Base-by-base conservation (phyloP, 2,888 invertebrate species). In the Melinaea marsaeus region DNA sequence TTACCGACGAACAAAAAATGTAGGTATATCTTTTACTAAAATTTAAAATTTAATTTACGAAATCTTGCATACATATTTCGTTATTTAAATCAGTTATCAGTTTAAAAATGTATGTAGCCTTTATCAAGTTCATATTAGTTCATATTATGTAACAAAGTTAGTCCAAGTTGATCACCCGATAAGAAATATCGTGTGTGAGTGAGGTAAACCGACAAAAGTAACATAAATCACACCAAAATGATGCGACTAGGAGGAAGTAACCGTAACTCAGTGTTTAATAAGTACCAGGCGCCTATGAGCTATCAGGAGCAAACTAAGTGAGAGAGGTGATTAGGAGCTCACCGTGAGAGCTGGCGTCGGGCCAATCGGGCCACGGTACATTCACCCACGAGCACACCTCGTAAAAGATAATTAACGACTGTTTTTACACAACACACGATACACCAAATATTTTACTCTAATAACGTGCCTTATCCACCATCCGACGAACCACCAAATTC, bases 361-460 rank as follows among this genome's bases (percentile, higher is more conserved):
- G 87, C 90, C 90, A 90, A 89, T 77, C 88, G 80, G 88, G 90
- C 80, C 90, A 88, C 78, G 80, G 89, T 85, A 81, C 90, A 85
- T 90, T 90, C 87, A 90, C 88, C 88, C 81, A 76, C 70, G 80
- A 76, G 72, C 75, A 74, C 76, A 72, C 73, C 67, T 72, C 74
- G 79, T 78, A 78, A 78, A 65, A 81, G 77, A 82, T 83, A 79
- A 84, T 81, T 80, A 78, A 76, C 79, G 75, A 82, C 81, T 85
- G 84, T 86, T 85, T 85, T 86, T 83, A 82, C 81, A 67, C 77
- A 72, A 76, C 72, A 68, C 69, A 75, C 77, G 77, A 76, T 77
- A 78, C 77, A 76, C 78, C 75, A 74, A 81, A 81, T 77, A 75
- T 79, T 77, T 72, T 68, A 69, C 71, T 69, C 66, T 67, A 65